Evolutionary conservation across 2,113 vertebrate genomes (phyloP).

Genomic region (Hippocampus barbouri): DNA sequence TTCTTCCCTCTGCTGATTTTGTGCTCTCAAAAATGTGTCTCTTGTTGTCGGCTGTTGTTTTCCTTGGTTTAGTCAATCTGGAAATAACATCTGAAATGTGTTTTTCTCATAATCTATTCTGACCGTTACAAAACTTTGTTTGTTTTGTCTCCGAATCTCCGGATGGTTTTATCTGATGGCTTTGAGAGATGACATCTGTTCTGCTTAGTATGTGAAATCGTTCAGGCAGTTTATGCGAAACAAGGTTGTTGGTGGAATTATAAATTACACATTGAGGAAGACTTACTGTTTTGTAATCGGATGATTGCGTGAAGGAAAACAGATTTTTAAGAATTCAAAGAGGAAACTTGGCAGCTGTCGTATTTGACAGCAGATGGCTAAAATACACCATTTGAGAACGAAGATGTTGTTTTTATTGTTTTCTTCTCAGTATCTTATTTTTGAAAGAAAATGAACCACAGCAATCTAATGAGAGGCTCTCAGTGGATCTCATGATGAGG

Average conservation of each 20-base stretch:
- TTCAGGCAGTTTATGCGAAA: slow-evolving; percentile 15
- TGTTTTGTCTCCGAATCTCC: slow-evolving; percentile 43
- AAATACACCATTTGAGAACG: not conserved
- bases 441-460: no score
- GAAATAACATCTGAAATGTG: not conserved
- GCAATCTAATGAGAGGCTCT: no score
- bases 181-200: slow-evolving; percentile 40
- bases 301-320: not conserved
- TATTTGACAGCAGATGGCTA: not conserved
- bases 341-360: not conserved
- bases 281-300: slow-evolving; percentile 23
- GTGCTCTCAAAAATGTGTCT: no score
- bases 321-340: not conserved
- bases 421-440: not conserved
- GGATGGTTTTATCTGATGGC: slow-evolving; percentile 43
- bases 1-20: no score
- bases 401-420: not conserved
- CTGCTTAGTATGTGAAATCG: slow-evolving; percentile 37
- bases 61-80: no score
- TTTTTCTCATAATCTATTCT: not conserved
- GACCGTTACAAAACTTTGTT: not conserved
- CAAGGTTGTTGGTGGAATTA: slow-evolving; percentile 30
- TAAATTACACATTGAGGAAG: slow-evolving; percentile 25
- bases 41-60: no score
- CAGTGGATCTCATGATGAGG: no score